Base-by-base conservation (phyloP, 1,140 invertebrate genomes). In the Saccostrea glomerata region DNA sequence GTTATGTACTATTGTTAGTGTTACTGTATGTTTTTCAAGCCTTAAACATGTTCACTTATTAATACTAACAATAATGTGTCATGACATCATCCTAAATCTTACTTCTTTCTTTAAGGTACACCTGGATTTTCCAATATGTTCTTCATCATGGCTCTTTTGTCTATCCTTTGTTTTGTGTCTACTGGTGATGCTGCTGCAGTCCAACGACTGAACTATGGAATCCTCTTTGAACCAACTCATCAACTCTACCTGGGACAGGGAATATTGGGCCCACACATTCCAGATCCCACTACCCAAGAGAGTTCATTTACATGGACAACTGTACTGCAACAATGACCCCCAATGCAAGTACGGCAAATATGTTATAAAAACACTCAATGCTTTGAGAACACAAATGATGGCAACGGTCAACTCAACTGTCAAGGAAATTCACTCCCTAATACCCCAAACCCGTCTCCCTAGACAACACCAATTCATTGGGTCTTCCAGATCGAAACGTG, bases 401-500 rank as follows among this genome's bases (percentile, higher is more conserved):
- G 66, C 87, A 54, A 87, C 15, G 23, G 47, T 85, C 15, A 88
- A 88, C 30, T n/a, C 36, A 13, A 85, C 87, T 23, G 83, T 77
- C 12, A 7, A 56, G 3, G 20, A 66, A 73, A 77, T 88, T 25
- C 83, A 85, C 63, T 13, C 54, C 1, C 66, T 88, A 17, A 84
- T 87, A 20, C 77, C 77, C 17, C 17, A 63, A 60, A n/a, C 58
- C 20, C 15, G 63, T 66, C 30, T 73, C 58, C 40, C 56, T 7
- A 20, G 17, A 15, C 15, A 7, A 7, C 12, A 36, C 40, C 54
- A 47, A 36, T 82, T 54, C 55, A 83, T 83, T 60, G 54, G 56
- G 20, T 40, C 17, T 56, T 73, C 63, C 40, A 56, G 55, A 30
- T 70, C 83, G 83, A 36, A 36, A 36, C 30, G 30, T 36, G 30